Percentiles rank a stretch among this genome's conserved stretches.
These are phyloP conservation scores for Mesochorus sp. DNA, from an alignment of 2,888 invertebrate species.

Conservation along the genomic window DNA sequence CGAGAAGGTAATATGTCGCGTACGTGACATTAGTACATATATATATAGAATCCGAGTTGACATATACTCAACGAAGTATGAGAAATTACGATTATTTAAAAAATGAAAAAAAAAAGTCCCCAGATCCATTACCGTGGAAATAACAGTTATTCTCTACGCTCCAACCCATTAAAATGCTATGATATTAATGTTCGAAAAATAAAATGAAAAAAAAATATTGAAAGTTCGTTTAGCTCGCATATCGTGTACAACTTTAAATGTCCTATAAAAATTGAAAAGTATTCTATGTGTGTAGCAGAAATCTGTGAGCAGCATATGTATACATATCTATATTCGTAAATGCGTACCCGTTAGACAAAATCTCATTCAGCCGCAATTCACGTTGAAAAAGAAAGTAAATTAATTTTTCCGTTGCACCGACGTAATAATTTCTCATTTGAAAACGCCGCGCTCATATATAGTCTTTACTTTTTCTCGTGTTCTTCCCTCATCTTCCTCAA, in stretches of 20 bases:
- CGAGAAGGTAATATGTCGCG: background rate
- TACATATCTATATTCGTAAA: conserved; percentile 21
- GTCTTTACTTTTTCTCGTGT: background rate
- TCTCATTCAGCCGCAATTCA: conserved; percentile 31
- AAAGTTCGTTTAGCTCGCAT: too few relatives aligned
- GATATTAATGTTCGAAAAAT: too few relatives aligned
- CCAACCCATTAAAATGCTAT: too few relatives aligned
- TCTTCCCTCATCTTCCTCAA: conserved; percentile 2
- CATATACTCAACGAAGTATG: background rate
- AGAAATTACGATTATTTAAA: background rate
- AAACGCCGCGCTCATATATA: background rate
- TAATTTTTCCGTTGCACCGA: conserved; percentile 45
- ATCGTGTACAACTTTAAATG: too few relatives aligned
- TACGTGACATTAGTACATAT: background rate
- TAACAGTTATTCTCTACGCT: too few relatives aligned
- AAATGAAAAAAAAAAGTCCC: background rate
- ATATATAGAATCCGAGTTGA: background rate
- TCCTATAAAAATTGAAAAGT: too few relatives aligned
- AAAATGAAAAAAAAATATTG: too few relatives aligned
- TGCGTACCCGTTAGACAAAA: conserved; percentile 42
- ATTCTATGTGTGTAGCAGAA: background rate
- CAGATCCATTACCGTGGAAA: too few relatives aligned
- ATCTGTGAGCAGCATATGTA: background rate
- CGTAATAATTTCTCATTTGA: conserved; percentile 62
- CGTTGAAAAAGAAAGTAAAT: conserved; percentile 25